Percentiles rank a stretch among this genome's conserved stretches.
Evolutionary conservation across 2,888 invertebrate genomes (phyloP).

Genomic region (Platynereis dumerilii): DNA sequence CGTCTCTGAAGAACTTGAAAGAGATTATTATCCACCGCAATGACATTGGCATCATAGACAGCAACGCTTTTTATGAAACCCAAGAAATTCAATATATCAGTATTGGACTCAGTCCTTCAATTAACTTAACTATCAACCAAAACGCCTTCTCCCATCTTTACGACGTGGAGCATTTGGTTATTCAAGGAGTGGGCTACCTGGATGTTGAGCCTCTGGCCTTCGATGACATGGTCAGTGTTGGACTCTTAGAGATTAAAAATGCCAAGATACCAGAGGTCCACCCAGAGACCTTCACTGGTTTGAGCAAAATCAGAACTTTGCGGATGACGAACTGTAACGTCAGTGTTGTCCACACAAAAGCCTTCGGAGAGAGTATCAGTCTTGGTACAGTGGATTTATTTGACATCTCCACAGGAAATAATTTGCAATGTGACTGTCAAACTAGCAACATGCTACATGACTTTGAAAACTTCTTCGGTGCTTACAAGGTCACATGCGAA

Average conservation of each 20-base stretch:
- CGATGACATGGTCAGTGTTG: constrained; percentile 2
- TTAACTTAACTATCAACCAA: background rate
- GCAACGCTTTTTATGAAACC: constrained; percentile 1
- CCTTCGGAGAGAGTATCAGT: background rate
- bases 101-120: background rate
- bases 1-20: background rate
- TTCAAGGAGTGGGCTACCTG: background rate
- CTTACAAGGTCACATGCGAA: constrained; percentile 2
- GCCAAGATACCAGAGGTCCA: background rate
- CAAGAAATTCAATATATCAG: constrained; percentile 6
- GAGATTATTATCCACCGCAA: constrained; percentile 7
- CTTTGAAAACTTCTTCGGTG: background rate
- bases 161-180: background rate
- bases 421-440: constrained; percentile 1
- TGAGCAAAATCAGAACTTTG: constrained; percentile 5
- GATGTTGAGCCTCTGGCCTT: constrained; percentile 6
- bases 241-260: background rate
- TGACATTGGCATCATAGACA: background rate
- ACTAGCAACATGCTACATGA: constrained; percentile 4
- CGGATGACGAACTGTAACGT: background rate
- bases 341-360: background rate
- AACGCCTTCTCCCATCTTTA: background rate
- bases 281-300: background rate
- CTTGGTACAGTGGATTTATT: background rate
- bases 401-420: background rate